Conservation (phyloP, 1,140 invertebrate genomes). For the Cheumatopsyche charites region DNA sequence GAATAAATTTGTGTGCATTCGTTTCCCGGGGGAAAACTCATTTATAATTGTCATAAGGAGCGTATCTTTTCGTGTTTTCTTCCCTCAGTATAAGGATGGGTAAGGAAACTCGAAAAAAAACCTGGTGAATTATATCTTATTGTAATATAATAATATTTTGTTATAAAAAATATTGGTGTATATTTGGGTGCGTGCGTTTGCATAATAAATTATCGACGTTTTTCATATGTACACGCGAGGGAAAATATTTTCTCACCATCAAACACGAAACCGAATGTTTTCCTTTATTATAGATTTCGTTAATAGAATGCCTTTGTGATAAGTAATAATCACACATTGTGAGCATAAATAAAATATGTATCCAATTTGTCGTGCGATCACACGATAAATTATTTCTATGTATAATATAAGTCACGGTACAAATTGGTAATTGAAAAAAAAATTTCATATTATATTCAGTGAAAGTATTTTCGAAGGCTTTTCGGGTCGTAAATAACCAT, state of each 20-base stretch:
- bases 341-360: background rate
- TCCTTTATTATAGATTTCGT: too few relatives aligned
- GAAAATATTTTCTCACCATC: constrained; percentile 36
- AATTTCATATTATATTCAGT: too few relatives aligned
- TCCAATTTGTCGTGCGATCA: constrained; percentile 1
- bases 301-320: background rate
- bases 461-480: too few relatives aligned
- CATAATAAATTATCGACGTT: constrained; percentile 43
- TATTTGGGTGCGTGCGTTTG: constrained; percentile 33
- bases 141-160: background rate
- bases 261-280: too few relatives aligned
- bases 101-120: background rate
- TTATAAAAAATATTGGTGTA: background rate
- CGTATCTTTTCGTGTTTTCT: background rate
- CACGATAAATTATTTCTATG: background rate
- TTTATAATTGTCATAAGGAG: constrained; percentile 34
- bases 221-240: constrained; percentile 26
- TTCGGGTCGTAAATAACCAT: too few relatives aligned
- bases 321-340: constrained; percentile 7
- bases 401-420: too few relatives aligned
- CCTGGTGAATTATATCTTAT: too few relatives aligned
- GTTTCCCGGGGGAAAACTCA: constrained; percentile 25
- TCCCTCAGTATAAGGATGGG: background rate
- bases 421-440: too few relatives aligned
- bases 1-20: constrained; percentile 32